Evolutionary conservation across 2,113 vertebrate genomes (phyloP), one percentile per base, ranked within the genome.

Genomic region (Gavia stellata): DNA sequence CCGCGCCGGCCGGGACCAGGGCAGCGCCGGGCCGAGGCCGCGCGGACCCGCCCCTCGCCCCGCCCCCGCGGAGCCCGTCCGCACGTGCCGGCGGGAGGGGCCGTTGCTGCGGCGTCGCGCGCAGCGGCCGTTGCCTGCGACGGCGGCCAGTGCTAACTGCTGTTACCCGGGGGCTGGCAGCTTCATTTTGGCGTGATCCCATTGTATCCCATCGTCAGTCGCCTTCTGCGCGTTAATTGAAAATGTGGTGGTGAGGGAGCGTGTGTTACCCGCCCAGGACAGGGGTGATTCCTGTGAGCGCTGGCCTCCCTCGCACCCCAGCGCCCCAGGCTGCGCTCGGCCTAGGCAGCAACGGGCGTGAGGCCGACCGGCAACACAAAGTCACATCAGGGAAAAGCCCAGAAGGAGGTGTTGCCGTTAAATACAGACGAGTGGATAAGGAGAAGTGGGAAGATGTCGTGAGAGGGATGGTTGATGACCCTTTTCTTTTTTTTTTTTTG

Each of bases 211-310:
- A 7, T 34, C 12, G 6, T 6, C 12, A 16, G 34, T 24, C 14
- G 7, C 12, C 71, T 55, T 34, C 34, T 50, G n/a, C 10, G 23
- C 4, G 10, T 6, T 18, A 26, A 6, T 33, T 14, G 25, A 18
- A 11, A 8, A 24, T 8, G 20, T 10, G 20, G 26, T 13, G 28
- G 10, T 20, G 42, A 17, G 62, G 52, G 42, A 31, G 23, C 3
- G 16, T 3, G 12, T 9, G 24, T 56, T 11, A 6, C 24, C 29
- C 25, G 17, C 7, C 14, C 9, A 6, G 42, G 47, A 10, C 12
- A 21, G n/a, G 1, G 3, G 3, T 8, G 5, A 12, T 4, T 17
- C 6, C 16, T 18, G n/a, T 6, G 31, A 6, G 36, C 6, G 8
- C 4, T 2, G 17, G 36, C 45, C 11, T 2, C 49, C 40, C 16